These are phyloP conservation scores for Hozukius guyotensis DNA, from an alignment of 2,797 vertebrate species.

Conservation along the genomic window DNA sequence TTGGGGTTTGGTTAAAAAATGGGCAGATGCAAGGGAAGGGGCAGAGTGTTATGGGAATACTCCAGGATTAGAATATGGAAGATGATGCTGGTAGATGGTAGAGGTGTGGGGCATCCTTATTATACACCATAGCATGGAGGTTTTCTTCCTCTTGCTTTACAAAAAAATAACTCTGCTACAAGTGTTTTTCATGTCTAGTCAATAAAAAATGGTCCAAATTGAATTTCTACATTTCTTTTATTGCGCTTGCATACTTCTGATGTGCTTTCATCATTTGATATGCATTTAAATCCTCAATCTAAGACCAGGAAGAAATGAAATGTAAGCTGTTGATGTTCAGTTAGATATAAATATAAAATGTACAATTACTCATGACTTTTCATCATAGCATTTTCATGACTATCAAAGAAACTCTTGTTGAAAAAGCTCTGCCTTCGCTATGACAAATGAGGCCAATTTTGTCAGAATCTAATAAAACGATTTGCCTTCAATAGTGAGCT, in stretches of 20 bases:
- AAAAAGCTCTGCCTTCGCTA: conserved; percentile 37
- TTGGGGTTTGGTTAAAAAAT: conserved; percentile 43
- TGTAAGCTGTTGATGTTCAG: conserved; percentile 40
- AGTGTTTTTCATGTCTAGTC: conserved; percentile 24
- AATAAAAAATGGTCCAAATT: conserved; percentile 42
- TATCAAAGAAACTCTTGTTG: conserved; percentile 58
- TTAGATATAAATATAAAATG: conserved; percentile 55
- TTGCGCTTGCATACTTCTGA: conserved; percentile 34
- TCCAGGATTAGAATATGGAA: conserved; percentile 39
- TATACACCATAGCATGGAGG: neutral
- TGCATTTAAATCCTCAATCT: conserved; percentile 36
- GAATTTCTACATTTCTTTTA: conserved; percentile 45
- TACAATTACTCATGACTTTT: conserved; percentile 55
- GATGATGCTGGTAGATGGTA: conserved; percentile 30
- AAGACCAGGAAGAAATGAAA: conserved; percentile 40
- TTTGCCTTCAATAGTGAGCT: conserved; percentile 51
- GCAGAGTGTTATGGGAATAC: conserved; percentile 24
- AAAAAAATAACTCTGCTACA: neutral
- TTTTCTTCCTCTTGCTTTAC: conserved; percentile 11
- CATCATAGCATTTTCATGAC: conserved; percentile 53
- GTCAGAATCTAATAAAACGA: conserved; percentile 60
- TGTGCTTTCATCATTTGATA: conserved; percentile 46
- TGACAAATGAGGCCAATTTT: conserved; percentile 65
- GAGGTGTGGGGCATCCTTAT: neutral
- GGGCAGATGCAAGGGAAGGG: conserved; percentile 49